phyloP scores from a whole-genome alignment of 2,113 vertebrate genomes.

The human region GRCh38 chr14:78446001-78446500 shows the following conservation, averaged over 20 bases:
- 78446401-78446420: not conserved
- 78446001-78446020: not conserved
- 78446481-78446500: not conserved
- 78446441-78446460: not conserved
- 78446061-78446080: not conserved
- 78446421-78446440: not conserved
- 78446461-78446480: not conserved
- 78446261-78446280: conserved; percentile 1
- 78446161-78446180: not conserved
- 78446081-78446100: not conserved
- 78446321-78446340: not conserved
- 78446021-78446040: no score
- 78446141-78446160: not conserved
- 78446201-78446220: not conserved
- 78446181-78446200: not conserved
- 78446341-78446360: not conserved
- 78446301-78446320: not conserved
- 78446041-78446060: no score
- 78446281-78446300: not conserved
- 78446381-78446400: not conserved
- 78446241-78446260: not conserved
- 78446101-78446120: not conserved
- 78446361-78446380: not conserved
- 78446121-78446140: not conserved
- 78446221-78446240: not conserved